Percentiles rank a stretch among this genome's conserved stretches.
phyloP scores from a whole-genome alignment of 2,113 vertebrate genomes.

The Ochotona curzoniae region DNA sequence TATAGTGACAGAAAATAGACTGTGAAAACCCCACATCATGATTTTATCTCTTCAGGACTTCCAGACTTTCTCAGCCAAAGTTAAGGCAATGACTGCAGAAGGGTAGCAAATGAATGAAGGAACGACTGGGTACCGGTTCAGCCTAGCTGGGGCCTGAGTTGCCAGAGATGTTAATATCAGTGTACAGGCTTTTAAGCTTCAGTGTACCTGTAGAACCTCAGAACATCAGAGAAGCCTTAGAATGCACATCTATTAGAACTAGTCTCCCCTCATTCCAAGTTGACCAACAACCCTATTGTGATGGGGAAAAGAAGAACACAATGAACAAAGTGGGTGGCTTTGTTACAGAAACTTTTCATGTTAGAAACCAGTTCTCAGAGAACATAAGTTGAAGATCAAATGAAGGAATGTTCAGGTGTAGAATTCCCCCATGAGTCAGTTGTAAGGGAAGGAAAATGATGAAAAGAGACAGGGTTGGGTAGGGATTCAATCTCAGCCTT shows the following conservation, averaged over 20 bases:
- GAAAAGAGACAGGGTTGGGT: not conserved
- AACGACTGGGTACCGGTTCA: not conserved
- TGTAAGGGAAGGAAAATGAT: not conserved
- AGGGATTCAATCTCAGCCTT: too few species aligned
- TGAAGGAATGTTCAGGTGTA: not conserved
- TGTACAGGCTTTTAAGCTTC: not conserved
- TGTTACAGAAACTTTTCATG: not conserved
- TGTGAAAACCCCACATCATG: not conserved
- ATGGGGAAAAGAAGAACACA: not conserved
- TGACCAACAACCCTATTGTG: not conserved
- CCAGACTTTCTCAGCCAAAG: not conserved
- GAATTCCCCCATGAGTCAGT: not conserved
- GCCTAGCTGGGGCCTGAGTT: not conserved
- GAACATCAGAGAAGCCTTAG: not conserved
- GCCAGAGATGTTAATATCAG: fast-evolving
- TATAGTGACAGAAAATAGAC: not conserved
- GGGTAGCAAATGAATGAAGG: not conserved
- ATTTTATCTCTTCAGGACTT: not conserved
- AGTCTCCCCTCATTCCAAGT: not conserved
- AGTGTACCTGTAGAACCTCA: not conserved
- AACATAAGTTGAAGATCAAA: not conserved
- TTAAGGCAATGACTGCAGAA: not conserved
- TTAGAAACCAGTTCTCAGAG: not conserved
- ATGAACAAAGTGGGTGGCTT: not conserved
- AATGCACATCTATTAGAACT: not conserved